Conservation (phyloP, 2,888 invertebrate species). For the Cancer borealis region DNA sequence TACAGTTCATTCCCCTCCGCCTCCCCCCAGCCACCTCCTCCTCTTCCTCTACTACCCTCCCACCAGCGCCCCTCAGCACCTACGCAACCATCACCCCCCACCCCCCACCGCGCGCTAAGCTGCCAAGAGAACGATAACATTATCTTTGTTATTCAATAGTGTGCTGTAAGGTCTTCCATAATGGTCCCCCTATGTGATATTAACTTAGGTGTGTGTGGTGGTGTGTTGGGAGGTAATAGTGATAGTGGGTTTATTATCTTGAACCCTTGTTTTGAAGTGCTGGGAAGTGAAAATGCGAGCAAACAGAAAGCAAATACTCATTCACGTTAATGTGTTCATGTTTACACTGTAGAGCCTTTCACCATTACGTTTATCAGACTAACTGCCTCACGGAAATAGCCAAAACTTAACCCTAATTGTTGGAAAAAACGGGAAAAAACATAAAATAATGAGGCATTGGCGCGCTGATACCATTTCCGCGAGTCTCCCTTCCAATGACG, state of each 20-base stretch:
- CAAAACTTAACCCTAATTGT: neutral
- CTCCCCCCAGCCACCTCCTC: constrained; percentile 50
- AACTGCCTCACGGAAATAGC: neutral
- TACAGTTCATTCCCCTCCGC: constrained; percentile 71
- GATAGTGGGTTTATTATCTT: no score
- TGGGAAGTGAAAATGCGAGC: neutral
- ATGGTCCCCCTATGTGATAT: neutral
- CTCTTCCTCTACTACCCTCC: neutral
- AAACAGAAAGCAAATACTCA: neutral
- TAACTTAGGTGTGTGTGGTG: neutral
- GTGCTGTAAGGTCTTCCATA: neutral
- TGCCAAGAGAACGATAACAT: constrained; percentile 54
- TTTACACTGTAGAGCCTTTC: neutral
- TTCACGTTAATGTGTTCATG: neutral
- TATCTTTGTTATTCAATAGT: constrained; percentile 2
- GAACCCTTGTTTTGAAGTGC: neutral
- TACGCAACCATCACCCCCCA: constrained; percentile 50
- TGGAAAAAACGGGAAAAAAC: constrained; percentile 23
- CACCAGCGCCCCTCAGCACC: constrained; percentile 53
- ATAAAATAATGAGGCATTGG: neutral
- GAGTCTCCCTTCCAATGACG: constrained; percentile 59
- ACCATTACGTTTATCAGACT: neutral
- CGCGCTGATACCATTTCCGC: neutral
- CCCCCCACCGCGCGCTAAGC: constrained; percentile 10
- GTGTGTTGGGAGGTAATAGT: neutral